phyloP scores from a whole-genome alignment of 2,888 invertebrate genomes.

The Cheilosia grossa region DNA sequence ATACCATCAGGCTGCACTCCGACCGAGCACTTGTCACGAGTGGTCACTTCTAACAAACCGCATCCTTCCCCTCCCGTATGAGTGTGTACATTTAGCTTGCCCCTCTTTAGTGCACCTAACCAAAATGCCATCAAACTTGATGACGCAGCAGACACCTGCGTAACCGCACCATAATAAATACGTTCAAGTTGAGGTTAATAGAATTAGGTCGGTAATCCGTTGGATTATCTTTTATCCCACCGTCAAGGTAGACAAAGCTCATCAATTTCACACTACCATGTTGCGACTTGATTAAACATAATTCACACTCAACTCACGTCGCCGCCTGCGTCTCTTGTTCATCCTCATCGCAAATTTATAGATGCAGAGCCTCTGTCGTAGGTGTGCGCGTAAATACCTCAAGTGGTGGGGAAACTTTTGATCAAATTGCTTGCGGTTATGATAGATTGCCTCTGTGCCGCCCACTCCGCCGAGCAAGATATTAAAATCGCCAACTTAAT shows the following conservation, averaged over 20 bases:
- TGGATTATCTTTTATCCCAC: slow-evolving; percentile 24
- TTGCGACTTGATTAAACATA: slow-evolving; percentile 42
- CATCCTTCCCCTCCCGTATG: neutral
- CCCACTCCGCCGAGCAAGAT: neutral
- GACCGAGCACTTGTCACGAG: neutral
- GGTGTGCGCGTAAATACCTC: too few relatives aligned
- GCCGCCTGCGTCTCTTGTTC: neutral
- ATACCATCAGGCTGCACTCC: neutral
- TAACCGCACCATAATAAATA: slow-evolving; percentile 41
- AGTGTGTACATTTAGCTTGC: neutral
- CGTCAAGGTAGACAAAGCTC: slow-evolving; percentile 8
- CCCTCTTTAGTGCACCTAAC: neutral
- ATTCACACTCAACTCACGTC: neutral
- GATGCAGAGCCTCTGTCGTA: neutral
- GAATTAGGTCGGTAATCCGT: slow-evolving; percentile 44
- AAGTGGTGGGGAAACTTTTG: slow-evolving; percentile 1
- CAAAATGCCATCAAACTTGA: slow-evolving; percentile 8
- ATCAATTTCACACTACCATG: slow-evolving; percentile 35
- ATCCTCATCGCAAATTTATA: slow-evolving; percentile 7
- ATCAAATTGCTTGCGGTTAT: slow-evolving; percentile 32
- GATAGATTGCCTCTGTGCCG: slow-evolving; percentile 10
- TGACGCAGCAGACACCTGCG: slow-evolving; percentile 15
- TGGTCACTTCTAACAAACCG: neutral
- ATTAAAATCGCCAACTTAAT: slow-evolving; percentile 35
- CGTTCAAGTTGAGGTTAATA: slow-evolving; percentile 9